Percentiles rank a stretch among this genome's conserved stretches.
Evolutionary conservation across 1,140 invertebrate species (phyloP).

Genomic region (Drosophila tropicalis): DNA sequence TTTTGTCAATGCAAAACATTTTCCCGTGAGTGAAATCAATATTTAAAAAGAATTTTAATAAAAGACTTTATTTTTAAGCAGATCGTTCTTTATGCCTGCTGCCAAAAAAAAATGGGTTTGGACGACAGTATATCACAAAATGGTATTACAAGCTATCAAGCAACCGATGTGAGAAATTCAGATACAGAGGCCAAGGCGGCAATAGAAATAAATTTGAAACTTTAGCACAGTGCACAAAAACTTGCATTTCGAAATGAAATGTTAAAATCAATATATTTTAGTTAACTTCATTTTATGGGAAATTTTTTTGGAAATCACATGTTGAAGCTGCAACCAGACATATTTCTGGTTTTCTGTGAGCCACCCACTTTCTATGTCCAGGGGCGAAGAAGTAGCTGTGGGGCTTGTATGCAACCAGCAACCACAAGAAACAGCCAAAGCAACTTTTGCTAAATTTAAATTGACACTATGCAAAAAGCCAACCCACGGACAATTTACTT

Average conservation of each 20-base stretch:
- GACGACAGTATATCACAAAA: no score
- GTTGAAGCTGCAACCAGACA: constrained; percentile 66
- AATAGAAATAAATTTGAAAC: constrained; percentile 24
- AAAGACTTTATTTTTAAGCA: no score
- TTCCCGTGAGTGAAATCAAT: no score
- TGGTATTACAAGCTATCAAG: no score
- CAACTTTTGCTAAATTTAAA: constrained; percentile 25
- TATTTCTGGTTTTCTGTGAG: constrained; percentile 57
- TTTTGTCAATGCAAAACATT: no score
- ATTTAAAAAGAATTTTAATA: no score
- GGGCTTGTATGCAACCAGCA: constrained; percentile 53
- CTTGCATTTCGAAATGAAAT: background rate
- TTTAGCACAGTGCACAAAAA: background rate
- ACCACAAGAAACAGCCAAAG: constrained; percentile 40
- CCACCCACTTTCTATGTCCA: constrained; percentile 64
- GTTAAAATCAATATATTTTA: background rate
- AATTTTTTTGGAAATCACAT: constrained; percentile 39
- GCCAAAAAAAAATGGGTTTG: no score
- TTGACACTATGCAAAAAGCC: constrained; percentile 78
- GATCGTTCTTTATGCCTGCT: no score
- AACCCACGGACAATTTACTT: constrained; percentile 63
- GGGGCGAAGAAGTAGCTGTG: constrained; percentile 44
- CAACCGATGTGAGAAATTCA: no score
- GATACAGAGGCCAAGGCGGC: no score
- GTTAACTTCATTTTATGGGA: constrained; percentile 53